Percentiles rank a stretch among this genome's conserved stretches.
Evolutionary conservation across 2,888 invertebrate species (phyloP).

Genomic region (Chymomyza amoena): DNA sequence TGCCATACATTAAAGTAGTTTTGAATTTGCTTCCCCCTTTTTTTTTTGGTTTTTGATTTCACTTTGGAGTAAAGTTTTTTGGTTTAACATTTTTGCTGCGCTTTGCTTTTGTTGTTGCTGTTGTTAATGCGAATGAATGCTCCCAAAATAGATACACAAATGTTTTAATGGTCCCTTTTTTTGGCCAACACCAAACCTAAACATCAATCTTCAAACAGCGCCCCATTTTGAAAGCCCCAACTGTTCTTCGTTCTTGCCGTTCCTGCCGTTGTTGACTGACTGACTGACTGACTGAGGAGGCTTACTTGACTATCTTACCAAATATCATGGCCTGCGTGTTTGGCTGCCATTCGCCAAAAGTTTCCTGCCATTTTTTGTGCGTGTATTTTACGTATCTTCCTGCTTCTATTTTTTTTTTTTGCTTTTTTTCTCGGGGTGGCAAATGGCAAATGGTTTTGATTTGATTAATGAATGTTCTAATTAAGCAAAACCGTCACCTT

Average conservation of each 20-base stretch:
- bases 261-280: background rate
- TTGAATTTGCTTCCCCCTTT: constrained; percentile 47
- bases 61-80: constrained; percentile 26
- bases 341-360: constrained; percentile 67
- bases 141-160: constrained; percentile 71
- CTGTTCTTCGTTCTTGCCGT: background rate
- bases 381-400: constrained; percentile 15
- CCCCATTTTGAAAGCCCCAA: background rate
- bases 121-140: constrained; percentile 25
- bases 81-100: constrained; percentile 26
- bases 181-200: constrained; percentile 27
- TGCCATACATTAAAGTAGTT: constrained; percentile 73
- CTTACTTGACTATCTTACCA: background rate
- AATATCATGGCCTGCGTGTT: constrained; percentile 51
- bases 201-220: background rate
- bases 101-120: background rate
- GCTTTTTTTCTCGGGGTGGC: constrained; percentile 54
- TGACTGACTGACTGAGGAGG: background rate
- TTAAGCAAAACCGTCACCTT: constrained; percentile 75
- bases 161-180: constrained; percentile 73
- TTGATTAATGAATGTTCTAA: constrained; percentile 77
- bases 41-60: constrained; percentile 26
- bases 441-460: constrained; percentile 77
- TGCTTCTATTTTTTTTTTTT: constrained; percentile 15
- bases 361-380: constrained; percentile 45